Conservation (phyloP, 2,113 vertebrate species). For the Choloepus hoffmanni region DNA sequence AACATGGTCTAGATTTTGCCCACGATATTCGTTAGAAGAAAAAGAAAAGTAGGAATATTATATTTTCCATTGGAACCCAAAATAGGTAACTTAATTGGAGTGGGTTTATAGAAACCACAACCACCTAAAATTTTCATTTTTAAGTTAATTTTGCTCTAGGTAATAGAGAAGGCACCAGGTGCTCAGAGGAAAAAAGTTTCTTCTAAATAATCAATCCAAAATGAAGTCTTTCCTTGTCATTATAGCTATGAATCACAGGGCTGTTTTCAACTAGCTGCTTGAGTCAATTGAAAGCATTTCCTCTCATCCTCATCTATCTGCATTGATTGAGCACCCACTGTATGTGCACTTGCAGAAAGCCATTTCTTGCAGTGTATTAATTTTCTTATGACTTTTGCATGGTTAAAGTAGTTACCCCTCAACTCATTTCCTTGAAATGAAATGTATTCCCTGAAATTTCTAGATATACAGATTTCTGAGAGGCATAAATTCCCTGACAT, state of each 20-base stretch:
- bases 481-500: neutral
- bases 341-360: neutral
- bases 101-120: slow-evolving; percentile 35
- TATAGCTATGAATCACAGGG: neutral
- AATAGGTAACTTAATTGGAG: neutral
- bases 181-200: neutral
- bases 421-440: slow-evolving; percentile 21
- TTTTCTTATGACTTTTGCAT: neutral
- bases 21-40: slow-evolving; percentile 5
- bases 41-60: neutral
- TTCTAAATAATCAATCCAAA: slow-evolving; percentile 20
- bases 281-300: neutral
- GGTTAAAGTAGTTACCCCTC: neutral
- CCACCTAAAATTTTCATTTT: neutral
- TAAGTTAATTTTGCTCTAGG: neutral
- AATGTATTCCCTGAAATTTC: neutral
- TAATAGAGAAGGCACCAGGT: neutral
- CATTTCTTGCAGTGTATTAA: neutral
- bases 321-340: neutral
- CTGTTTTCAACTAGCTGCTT: neutral
- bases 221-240: neutral
- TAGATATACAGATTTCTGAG: slow-evolving; percentile 42
- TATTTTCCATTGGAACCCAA: slow-evolving; percentile 47
- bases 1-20: slow-evolving; percentile 20
- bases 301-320: neutral